Base-by-base conservation (phyloP, 2,113 vertebrate species). In the Scortum barcoo region DNA sequence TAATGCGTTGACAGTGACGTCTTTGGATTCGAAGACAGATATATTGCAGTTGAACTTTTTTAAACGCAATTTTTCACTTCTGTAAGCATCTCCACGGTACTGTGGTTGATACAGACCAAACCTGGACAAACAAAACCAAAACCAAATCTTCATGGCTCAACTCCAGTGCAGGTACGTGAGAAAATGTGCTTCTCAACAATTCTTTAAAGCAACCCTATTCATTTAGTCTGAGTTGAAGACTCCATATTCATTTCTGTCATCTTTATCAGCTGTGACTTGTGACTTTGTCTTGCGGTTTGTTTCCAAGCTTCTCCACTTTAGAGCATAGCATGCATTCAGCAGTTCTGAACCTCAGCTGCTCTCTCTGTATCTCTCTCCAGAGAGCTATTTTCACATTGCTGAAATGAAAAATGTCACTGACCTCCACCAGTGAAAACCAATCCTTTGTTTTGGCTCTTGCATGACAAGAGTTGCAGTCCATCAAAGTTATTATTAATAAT, bases 401-500 rank as follows among this genome's bases (percentile, higher is more conserved):
- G 17, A 24, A 71, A 65, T 63, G 46, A 78, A 70, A 86, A 85
- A 83, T 33, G 72, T 20, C 30, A 3, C 69, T 76, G 86, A 87
- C 80, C 60, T 83, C 75, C 67, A 60, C 68, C 44, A 72, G 71
- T 33, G 76, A 88, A 88, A 80, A 38, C 40, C 78, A 8, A 12
- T 2, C 78, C 70, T 90, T 84, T 74, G 53, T 77, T 82, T 92
- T 88, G 86, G 73, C 77, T 63, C 76, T 0, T 2, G 5, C 28
- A 33, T 38, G 44, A 74, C 44, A 40, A 20, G 56, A 60, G 8
- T 33, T 44, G 50, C 63, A 57, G 75, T 80, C 74, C 57, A 30
- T 88, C 83, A 71, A 60, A 78, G 30, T 73, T 70, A 76, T 86
- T 74, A 73, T 81, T n/a, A n/a, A n/a, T n/a, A n/a, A n/a, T n/a